Conservation (phyloP, 2,113 vertebrate species). For the Apteryx owenii region DNA sequence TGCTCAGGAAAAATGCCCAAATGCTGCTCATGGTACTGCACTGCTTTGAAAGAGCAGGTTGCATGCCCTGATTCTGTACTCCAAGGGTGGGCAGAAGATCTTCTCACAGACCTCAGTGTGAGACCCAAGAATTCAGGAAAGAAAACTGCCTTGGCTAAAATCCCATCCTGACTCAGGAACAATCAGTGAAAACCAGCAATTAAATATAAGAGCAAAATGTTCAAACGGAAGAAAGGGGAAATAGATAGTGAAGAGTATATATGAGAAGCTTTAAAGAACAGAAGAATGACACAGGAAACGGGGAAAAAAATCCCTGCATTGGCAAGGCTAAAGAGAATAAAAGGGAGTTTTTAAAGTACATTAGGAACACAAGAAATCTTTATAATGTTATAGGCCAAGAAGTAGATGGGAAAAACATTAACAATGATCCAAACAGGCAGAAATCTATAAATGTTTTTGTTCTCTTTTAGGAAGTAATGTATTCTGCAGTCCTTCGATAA, state of each 20-base stretch:
- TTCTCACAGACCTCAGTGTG: not conserved
- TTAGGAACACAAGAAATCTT: not conserved
- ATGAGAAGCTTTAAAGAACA: not conserved
- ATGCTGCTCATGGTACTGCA: fast-evolving
- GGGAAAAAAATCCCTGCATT: not conserved
- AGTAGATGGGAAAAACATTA: conserved; percentile 17
- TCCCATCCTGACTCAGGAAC: not conserved
- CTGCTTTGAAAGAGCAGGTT: not conserved
- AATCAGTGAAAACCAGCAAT: not conserved
- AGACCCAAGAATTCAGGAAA: not conserved
- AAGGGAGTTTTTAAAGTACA: not conserved
- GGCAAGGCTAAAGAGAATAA: not conserved
- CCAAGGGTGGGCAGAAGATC: not conserved
- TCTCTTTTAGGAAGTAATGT: not conserved
- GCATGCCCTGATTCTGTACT: not conserved
- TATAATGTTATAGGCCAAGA: not conserved
- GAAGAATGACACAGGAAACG: not conserved
- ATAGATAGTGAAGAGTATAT: not conserved
- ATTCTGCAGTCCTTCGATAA: not conserved
- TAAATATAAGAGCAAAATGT: not conserved
- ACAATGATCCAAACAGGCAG: not conserved
- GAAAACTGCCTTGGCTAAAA: not conserved
- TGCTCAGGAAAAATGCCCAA: not conserved
- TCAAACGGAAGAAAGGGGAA: not conserved
- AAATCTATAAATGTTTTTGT: not conserved